Percentiles rank a stretch among this genome's conserved stretches.
Evolutionary conservation across 1,140 invertebrate species (phyloP).

Genomic region (Frieseomelitta varia): DNA sequence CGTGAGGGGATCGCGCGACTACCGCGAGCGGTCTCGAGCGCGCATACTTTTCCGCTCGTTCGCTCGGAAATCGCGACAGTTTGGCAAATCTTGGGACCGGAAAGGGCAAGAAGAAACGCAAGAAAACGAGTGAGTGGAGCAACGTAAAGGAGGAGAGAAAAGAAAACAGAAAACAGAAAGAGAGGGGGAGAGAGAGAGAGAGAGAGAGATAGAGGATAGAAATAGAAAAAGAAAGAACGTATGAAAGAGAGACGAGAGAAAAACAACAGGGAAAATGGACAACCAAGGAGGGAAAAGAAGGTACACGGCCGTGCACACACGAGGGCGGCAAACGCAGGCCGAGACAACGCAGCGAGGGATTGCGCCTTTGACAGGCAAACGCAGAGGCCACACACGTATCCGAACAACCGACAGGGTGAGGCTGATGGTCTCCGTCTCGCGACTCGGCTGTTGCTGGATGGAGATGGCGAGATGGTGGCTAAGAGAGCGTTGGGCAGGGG

Average conservation of each 20-base stretch:
- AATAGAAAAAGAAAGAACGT: not conserved
- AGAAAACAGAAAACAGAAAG: not conserved
- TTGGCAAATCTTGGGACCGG: not conserved
- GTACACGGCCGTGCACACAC: not conserved
- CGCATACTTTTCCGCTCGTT: conserved; percentile 30
- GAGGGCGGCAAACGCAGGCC: not conserved
- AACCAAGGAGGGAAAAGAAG: not conserved
- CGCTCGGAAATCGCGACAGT: conserved; percentile 9
- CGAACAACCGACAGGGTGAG: conserved; percentile 35
- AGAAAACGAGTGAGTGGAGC: not conserved
- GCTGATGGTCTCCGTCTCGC: conserved; percentile 34
- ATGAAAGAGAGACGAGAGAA: not conserved
- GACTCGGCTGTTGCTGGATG: conserved; percentile 46
- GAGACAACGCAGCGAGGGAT: not conserved
- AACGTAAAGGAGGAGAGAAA: not conserved
- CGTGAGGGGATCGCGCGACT: not conserved
- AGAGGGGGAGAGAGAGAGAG: not conserved
- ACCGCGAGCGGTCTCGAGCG: conserved; percentile 31
- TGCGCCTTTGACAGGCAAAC: not conserved
- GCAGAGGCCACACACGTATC: conserved; percentile 7
- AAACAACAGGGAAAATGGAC: conserved; percentile 1
- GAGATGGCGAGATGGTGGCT: conserved; percentile 37
- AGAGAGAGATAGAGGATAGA: not conserved
- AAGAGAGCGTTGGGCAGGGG: not conserved
- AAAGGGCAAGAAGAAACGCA: not conserved